These are phyloP conservation scores for Anabacerthia variegaticeps DNA, from an alignment of 2,797 vertebrate genomes.

Conservation along the genomic window DNA sequence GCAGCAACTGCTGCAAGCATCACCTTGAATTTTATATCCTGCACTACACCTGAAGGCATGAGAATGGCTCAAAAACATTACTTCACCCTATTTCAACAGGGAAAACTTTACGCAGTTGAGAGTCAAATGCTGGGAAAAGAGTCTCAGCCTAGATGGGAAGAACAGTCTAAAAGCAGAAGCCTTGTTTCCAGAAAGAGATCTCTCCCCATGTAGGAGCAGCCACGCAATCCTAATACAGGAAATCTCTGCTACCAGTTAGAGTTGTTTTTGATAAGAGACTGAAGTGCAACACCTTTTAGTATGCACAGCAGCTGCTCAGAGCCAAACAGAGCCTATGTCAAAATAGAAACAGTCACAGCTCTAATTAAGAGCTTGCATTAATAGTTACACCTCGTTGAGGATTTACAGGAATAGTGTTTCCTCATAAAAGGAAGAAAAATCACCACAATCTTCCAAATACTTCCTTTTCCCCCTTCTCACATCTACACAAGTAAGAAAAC, in stretches of 20 bases:
- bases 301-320: conserved; percentile 37
- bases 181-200: neutral
- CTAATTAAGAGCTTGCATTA: neutral
- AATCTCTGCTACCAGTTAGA: neutral
- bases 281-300: neutral
- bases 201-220: neutral
- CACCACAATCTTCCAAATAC: neutral
- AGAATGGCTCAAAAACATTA: neutral
- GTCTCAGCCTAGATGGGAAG: neutral
- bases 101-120: neutral
- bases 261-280: neutral
- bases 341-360: neutral
- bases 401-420: neutral
- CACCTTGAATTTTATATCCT: neutral
- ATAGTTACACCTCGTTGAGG: neutral
- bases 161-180: neutral
- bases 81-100: neutral
- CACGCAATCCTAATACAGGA: neutral
- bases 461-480: neutral
- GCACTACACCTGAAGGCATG: neutral
- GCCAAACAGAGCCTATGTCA: neutral
- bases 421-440: neutral
- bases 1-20: neutral
- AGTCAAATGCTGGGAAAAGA: rapidly evolving
- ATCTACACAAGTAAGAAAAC: neutral